Conservation (phyloP, 2,888 invertebrate species). For the Euzetes globulus region DNA sequence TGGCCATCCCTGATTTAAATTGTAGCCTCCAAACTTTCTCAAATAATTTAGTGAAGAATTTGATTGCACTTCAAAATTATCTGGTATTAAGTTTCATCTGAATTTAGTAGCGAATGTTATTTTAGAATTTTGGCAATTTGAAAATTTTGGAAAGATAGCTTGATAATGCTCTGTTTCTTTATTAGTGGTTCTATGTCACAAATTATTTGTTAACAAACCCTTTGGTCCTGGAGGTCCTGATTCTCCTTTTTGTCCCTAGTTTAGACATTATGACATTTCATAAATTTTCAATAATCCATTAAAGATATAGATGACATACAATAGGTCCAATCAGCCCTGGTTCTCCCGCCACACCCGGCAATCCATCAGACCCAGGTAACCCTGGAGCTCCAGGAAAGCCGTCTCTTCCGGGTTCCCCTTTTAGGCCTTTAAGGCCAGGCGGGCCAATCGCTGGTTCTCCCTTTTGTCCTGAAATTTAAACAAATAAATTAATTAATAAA, state of each 20-base stretch:
- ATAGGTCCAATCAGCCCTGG: neutral
- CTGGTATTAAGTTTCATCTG: no score
- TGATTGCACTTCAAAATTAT: no score
- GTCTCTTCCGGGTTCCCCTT: conserved; percentile 55
- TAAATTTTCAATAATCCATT: no score
- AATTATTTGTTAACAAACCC: neutral
- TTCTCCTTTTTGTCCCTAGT: conserved; percentile 26
- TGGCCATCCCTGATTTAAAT: no score
- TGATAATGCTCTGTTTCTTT: no score
- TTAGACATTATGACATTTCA: neutral
- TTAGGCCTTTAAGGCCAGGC: conserved; percentile 52
- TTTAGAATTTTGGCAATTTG: no score
- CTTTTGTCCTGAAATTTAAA: conserved; percentile 38
- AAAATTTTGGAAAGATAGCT: no score
- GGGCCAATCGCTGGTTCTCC: conserved; percentile 38
- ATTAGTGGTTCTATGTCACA: no score
- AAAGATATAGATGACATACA: neutral
- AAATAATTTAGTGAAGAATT: no score
- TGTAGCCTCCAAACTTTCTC: no score
- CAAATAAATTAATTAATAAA: neutral
- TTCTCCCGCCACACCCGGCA: conserved; percentile 6
- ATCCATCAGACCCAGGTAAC: conserved; percentile 26
- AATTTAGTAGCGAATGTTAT: no score
- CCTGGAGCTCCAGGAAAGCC: conserved; percentile 31
- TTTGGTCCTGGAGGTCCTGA: neutral